phyloP scores from a whole-genome alignment of 2,113 vertebrate species.

The Chroicocephalus ridibundus region DNA sequence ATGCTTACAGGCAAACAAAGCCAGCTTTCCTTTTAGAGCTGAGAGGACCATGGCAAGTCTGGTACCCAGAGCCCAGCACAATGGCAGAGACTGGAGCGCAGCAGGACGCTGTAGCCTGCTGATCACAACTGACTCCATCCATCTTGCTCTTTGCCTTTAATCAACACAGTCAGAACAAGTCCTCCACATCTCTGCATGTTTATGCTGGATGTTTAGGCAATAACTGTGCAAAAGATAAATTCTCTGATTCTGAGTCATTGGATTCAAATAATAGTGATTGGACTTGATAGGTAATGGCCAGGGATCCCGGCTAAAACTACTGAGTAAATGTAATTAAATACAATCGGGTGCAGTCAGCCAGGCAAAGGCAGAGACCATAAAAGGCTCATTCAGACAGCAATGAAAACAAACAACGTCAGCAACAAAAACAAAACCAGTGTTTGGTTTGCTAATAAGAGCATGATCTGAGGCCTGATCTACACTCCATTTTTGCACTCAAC shows the following conservation, averaged over 20 bases:
- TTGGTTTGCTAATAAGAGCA: slow-evolving; percentile 72
- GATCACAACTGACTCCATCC: slow-evolving; percentile 75
- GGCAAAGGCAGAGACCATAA: slow-evolving; percentile 49
- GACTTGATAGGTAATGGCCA: slow-evolving; percentile 23
- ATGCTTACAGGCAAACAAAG: slow-evolving; percentile 78
- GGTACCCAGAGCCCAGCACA: slow-evolving; percentile 74
- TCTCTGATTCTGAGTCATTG: slow-evolving; percentile 12
- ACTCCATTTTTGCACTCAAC: not conserved
- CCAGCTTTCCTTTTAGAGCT: slow-evolving; percentile 75
- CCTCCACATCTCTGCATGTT: slow-evolving; percentile 71
- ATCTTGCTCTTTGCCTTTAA: slow-evolving; percentile 77
- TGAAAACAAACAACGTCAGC: slow-evolving; percentile 69
- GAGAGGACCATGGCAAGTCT: slow-evolving; percentile 74
- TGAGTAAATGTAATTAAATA: slow-evolving; percentile 51
- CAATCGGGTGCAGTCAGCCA: slow-evolving; percentile 47
- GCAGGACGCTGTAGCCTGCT: slow-evolving; percentile 75
- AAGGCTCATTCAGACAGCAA: slow-evolving; percentile 65
- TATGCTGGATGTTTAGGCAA: slow-evolving; percentile 60
- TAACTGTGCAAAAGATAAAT: slow-evolving; percentile 52
- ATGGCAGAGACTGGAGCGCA: slow-evolving; percentile 80
- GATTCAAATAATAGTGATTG: slow-evolving; percentile 31
- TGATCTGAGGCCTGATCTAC: slow-evolving; percentile 31
- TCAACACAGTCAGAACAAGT: slow-evolving; percentile 62
- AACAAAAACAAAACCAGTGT: slow-evolving; percentile 65
- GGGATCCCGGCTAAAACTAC: slow-evolving; percentile 34